A percentile compares a stretch with the other conserved stretches of the same genome.
These are phyloP conservation scores for Argentina silus DNA, from an alignment of 2,797 vertebrate genomes.

Conservation along the genomic window DNA sequence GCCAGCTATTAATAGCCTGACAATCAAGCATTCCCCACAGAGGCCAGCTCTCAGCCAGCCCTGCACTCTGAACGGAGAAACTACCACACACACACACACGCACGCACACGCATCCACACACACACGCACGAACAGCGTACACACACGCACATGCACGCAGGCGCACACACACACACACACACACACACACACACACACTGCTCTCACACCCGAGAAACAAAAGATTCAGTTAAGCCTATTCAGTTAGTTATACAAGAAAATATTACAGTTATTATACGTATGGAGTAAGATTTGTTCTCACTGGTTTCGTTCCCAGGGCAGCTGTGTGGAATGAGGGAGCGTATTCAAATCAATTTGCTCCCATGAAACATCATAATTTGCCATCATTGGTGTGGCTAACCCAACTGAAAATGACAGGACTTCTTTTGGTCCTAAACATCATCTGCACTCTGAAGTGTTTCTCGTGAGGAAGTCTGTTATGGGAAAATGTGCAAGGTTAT, in stretches of 20 bases:
- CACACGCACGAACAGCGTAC: background rate
- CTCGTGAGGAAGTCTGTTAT: background rate
- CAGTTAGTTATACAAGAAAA: too few species aligned
- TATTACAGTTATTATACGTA: background rate
- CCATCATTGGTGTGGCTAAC: conserved; percentile 1
- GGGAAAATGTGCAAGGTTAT: background rate
- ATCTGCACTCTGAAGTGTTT: background rate
- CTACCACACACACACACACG: background rate
- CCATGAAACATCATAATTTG: background rate
- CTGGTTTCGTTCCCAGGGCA: background rate
- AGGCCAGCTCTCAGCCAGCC: background rate
- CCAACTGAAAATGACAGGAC: conserved; percentile 4
- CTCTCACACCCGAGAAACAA: too few species aligned
- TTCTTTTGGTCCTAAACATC: background rate
- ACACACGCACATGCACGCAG: conserved; percentile 6
- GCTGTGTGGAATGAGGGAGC: background rate
- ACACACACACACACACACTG: too few species aligned
- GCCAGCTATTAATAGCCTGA: conserved; percentile 72
- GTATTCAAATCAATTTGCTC: background rate
- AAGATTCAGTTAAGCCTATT: too few species aligned
- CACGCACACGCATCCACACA: background rate
- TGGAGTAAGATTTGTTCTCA: background rate
- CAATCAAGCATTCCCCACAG: conserved; percentile 67
- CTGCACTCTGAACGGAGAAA: background rate
- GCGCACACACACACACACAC: too few species aligned